phyloP scores from a whole-genome alignment of 64 coral and sea anemone genomes.

The Stylophora pistillata region DNA sequence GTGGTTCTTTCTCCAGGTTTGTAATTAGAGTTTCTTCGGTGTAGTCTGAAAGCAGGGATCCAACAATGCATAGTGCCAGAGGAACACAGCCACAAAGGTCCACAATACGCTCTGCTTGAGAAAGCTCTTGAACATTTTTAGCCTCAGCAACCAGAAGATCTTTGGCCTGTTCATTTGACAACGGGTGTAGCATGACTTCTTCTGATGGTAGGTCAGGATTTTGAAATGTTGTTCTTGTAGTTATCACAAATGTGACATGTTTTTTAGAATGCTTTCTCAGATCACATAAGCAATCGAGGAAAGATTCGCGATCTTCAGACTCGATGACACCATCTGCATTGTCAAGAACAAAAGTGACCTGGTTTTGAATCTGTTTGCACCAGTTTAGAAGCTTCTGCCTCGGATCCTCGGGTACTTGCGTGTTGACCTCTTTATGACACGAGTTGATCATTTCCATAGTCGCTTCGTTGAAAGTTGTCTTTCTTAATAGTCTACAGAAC shows the following conservation, averaged over 20 bases:
- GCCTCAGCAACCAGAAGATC: neutral
- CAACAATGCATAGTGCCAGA: constrained; percentile 34
- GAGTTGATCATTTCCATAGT: constrained; percentile 6
- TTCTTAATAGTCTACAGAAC: constrained; percentile 15
- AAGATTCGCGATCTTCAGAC: neutral
- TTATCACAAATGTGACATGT: neutral
- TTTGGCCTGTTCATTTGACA: neutral
- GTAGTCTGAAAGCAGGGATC: constrained; percentile 40
- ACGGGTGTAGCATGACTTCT: neutral
- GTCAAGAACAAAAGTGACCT: constrained; percentile 34
- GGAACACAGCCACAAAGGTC: constrained; percentile 46
- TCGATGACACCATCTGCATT: constrained; percentile 22
- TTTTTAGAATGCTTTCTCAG: neutral
- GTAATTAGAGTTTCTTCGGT: neutral
- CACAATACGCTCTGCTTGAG: neutral
- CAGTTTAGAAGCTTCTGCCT: neutral
- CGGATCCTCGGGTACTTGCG: constrained; percentile 2
- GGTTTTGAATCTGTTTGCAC: constrained; percentile 7
- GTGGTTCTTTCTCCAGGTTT: neutral
- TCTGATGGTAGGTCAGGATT: neutral
- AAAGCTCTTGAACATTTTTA: neutral
- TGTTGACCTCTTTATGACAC: neutral
- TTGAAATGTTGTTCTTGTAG: neutral
- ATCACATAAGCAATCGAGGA: neutral
- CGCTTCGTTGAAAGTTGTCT: constrained; percentile 12